Conservation (phyloP, 2,888 invertebrate species). For the Amblyjoppa fuscipennis region DNA sequence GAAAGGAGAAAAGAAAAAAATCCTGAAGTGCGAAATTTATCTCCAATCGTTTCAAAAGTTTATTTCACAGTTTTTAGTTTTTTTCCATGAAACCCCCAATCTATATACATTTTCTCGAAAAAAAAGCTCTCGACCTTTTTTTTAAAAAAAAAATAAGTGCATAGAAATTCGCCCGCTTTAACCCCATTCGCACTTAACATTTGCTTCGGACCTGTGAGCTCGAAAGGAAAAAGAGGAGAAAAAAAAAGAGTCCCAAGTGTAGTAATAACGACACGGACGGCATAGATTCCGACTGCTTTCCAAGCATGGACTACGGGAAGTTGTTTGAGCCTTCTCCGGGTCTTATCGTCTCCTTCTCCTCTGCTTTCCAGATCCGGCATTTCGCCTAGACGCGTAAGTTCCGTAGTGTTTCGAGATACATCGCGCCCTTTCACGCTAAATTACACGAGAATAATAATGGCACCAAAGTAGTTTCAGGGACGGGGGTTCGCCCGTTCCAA, state of each 20-base stretch:
- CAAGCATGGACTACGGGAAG: neutral
- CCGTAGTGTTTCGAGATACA: slow-evolving; percentile 73
- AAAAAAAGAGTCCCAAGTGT: neutral
- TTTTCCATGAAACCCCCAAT: too few species aligned
- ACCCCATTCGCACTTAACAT: too few species aligned
- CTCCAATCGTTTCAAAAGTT: neutral
- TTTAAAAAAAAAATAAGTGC: too few species aligned
- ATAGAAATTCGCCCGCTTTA: too few species aligned
- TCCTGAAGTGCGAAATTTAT: neutral
- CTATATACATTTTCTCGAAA: too few species aligned
- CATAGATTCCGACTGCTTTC: neutral
- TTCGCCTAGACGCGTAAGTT: slow-evolving; percentile 66
- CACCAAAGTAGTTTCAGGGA: slow-evolving; percentile 9
- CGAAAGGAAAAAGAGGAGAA: neutral
- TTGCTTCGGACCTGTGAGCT: neutral
- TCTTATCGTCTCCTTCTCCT: slow-evolving; percentile 60
- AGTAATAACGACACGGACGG: neutral
- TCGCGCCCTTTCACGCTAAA: slow-evolving; percentile 74
- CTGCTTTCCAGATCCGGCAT: slow-evolving; percentile 48
- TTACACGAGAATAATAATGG: slow-evolving; percentile 75
- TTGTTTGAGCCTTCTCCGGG: neutral
- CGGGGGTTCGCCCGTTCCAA: neutral
- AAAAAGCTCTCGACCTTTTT: too few species aligned
- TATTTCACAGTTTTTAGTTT: neutral
- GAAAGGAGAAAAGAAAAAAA: too few species aligned